Evolutionary conservation across 2,888 invertebrate species (phyloP).

Genomic region (Brenthis hecate): DNA sequence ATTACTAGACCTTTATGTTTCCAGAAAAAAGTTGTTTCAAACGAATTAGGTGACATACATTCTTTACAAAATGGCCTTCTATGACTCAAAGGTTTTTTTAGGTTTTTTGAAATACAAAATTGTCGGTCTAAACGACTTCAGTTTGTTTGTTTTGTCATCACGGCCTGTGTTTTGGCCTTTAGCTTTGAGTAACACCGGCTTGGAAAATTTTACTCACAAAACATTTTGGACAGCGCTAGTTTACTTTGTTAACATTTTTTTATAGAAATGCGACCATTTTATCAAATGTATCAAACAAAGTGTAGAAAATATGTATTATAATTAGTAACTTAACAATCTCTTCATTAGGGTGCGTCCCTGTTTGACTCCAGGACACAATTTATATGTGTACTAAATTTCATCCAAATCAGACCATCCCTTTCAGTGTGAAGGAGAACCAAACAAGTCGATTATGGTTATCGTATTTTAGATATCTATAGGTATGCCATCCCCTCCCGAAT

Average conservation of each 20-base stretch:
- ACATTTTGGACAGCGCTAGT: constrained; percentile 16
- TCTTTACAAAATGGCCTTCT: constrained; percentile 17
- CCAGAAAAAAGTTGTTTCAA: constrained; percentile 6
- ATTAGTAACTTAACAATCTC: too few species aligned
- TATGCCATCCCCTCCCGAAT: too few species aligned
- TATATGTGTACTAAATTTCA: too few species aligned
- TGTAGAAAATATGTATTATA: background rate
- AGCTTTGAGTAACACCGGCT: constrained; percentile 23
- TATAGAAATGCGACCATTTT: background rate
- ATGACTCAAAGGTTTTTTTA: constrained; percentile 16
- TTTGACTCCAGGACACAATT: too few species aligned
- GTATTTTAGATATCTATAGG: too few species aligned
- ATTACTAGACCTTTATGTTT: constrained; percentile 5
- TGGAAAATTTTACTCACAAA: constrained; percentile 19
- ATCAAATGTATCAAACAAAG: background rate
- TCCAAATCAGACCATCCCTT: too few species aligned
- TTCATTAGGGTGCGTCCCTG: too few species aligned
- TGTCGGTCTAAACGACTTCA: constrained; percentile 18
- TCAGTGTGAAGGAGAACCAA: too few species aligned
- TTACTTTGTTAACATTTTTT: constrained; percentile 3
- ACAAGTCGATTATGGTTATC: too few species aligned
- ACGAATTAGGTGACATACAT: constrained; percentile 21
- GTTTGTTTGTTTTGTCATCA: constrained; percentile 24
- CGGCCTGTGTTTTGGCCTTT: constrained; percentile 19
- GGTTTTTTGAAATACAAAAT: constrained; percentile 20